Evolutionary conservation across 2,113 vertebrate genomes (phyloP).

Genomic region (Muntiacus reevesi): DNA sequence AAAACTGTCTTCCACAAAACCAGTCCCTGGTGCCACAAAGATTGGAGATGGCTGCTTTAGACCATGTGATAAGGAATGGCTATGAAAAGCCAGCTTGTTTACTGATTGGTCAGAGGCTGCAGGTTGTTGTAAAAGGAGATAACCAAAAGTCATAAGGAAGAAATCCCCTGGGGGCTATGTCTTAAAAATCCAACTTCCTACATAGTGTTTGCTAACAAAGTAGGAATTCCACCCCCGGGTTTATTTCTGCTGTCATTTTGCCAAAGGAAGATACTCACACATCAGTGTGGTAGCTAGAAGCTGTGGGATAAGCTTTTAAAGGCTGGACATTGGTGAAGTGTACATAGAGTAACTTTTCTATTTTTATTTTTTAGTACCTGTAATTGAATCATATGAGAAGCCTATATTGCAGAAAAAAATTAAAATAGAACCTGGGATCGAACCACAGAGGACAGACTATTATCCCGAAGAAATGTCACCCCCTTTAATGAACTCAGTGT

Average conservation of each 20-base stretch:
- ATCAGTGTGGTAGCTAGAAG: background rate
- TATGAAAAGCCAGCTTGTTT: background rate
- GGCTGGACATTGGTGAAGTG: background rate
- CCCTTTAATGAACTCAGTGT: constrained; percentile 87
- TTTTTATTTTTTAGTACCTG: constrained; percentile 78
- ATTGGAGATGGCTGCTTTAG: background rate
- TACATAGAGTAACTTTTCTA: constrained; percentile 30
- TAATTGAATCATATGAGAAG: constrained; percentile 85
- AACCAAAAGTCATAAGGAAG: background rate
- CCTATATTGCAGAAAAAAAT: constrained; percentile 88
- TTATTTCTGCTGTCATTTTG: background rate
- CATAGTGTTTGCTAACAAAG: background rate
- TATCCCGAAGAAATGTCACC: constrained; percentile 90
- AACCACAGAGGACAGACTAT: constrained; percentile 82
- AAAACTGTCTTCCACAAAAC: background rate
- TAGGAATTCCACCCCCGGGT: background rate
- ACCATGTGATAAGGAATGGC: background rate
- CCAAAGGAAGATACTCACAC: background rate
- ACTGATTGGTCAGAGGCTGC: background rate
- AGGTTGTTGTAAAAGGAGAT: background rate
- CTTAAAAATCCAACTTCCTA: background rate
- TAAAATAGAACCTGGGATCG: constrained; percentile 89
- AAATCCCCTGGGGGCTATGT: background rate
- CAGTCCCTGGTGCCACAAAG: background rate
- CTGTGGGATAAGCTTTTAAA: background rate